These are phyloP conservation scores for Oreotragus oreotragus DNA, from an alignment of 2,113 vertebrate species.

Conservation along the genomic window DNA sequence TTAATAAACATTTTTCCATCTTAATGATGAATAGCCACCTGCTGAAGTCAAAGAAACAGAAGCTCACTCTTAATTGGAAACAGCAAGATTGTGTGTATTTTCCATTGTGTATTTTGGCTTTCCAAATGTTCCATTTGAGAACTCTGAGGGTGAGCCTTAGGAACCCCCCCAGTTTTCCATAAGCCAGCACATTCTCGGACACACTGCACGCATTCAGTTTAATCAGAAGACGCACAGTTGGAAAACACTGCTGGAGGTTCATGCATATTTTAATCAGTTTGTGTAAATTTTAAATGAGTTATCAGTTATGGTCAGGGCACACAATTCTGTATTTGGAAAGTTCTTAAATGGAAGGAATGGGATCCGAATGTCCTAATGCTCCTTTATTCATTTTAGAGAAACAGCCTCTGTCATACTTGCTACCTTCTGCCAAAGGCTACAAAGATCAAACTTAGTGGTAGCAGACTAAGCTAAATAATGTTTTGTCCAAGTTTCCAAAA, in stretches of 20 bases:
- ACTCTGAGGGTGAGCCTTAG: not conserved
- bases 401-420: slow-evolving; percentile 51
- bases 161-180: slow-evolving; percentile 1
- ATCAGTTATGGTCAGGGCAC: slow-evolving; percentile 37
- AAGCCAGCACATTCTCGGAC: slow-evolving; percentile 20
- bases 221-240: slow-evolving; percentile 70
- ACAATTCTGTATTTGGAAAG: slow-evolving; percentile 37
- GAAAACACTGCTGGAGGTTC: slow-evolving; percentile 51
- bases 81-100: slow-evolving; percentile 41
- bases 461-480: slow-evolving; percentile 52
- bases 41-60: slow-evolving; percentile 32
- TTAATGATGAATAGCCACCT: not conserved
- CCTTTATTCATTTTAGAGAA: slow-evolving; percentile 61
- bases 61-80: slow-evolving; percentile 29
- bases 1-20: slow-evolving; percentile 34
- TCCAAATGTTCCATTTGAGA: slow-evolving; percentile 48
- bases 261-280: slow-evolving; percentile 71
- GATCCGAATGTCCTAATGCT: slow-evolving; percentile 61
- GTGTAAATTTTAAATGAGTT: slow-evolving; percentile 73
- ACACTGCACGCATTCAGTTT: slow-evolving; percentile 30
- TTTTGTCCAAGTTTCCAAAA: slow-evolving; percentile 72
- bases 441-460: slow-evolving; percentile 43
- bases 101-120: slow-evolving; percentile 57
- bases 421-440: slow-evolving; percentile 62
- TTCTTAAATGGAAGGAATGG: slow-evolving; percentile 69